Evolutionary conservation across 2,113 vertebrate species (phyloP).

Genomic region (Cyprinus carpio): DNA sequence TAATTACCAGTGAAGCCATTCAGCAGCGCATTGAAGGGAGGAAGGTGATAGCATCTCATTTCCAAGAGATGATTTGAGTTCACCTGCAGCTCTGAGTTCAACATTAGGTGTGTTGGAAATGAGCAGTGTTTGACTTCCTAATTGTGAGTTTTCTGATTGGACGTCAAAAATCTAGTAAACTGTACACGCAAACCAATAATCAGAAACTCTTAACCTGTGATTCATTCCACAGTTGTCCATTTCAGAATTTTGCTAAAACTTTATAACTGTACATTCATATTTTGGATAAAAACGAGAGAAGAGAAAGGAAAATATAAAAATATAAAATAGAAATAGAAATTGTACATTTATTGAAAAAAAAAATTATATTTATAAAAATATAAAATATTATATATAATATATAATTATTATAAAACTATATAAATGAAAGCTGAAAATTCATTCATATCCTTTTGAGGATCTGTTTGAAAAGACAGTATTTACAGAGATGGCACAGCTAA

Average conservation of each 20-base stretch:
- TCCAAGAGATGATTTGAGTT: constrained; percentile 10
- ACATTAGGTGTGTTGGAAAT: constrained; percentile 9
- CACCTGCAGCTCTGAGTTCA: constrained; percentile 1
- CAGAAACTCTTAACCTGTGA: not conserved
- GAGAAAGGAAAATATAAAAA: not conserved
- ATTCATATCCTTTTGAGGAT: not conserved
- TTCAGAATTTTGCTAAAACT: not conserved
- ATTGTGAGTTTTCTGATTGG: constrained; percentile 16
- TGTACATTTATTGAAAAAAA: too few species aligned
- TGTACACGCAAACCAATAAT: not conserved
- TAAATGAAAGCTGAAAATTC: not conserved
- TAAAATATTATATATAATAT: too few species aligned
- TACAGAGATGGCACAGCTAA: not conserved
- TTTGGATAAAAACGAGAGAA: not conserved
- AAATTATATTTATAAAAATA: too few species aligned
- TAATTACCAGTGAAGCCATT: constrained; percentile 42
- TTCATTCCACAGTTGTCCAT: not conserved
- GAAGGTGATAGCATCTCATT: constrained; percentile 34
- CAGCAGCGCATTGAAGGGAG: constrained; percentile 4
- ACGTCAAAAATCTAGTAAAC: not conserved
- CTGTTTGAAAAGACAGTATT: not conserved
- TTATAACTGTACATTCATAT: not conserved
- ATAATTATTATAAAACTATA: too few species aligned
- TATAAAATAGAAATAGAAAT: too few species aligned
- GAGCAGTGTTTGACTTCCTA: constrained; percentile 1